phyloP scores from a whole-genome alignment of 1,140 invertebrate species.

The Luehdorfia chinensis region DNA sequence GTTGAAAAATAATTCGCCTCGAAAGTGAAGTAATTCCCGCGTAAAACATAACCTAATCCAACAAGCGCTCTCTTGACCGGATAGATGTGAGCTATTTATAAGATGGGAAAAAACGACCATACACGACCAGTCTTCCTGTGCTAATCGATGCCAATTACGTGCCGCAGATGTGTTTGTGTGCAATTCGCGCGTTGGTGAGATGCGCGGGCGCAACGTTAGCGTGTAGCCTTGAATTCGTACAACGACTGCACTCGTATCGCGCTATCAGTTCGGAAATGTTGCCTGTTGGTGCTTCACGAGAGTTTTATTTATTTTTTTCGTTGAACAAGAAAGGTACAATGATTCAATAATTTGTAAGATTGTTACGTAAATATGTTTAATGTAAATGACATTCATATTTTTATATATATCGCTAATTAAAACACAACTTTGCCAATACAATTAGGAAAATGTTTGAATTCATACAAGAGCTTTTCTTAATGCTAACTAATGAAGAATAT shows the following conservation, averaged over 20 bases:
- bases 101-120: conserved; percentile 51
- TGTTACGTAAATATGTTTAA: no score
- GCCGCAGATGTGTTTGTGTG: conserved; percentile 28
- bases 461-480: no score
- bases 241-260: conserved; percentile 58
- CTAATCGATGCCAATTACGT: conserved; percentile 66
- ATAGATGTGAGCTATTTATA: conserved; percentile 46
- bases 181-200: conserved; percentile 27
- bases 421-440: no score
- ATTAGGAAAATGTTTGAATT: no score
- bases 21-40: conserved; percentile 16
- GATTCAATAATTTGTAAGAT: no score
- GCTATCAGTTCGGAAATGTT: conserved; percentile 43
- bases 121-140: conserved; percentile 63
- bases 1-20: no score
- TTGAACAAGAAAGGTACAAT: not conserved
- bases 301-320: conserved; percentile 15
- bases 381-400: no score
- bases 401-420: no score
- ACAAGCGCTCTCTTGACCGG: conserved; percentile 41
- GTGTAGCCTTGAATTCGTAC: conserved; percentile 58
- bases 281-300: conserved; percentile 17
- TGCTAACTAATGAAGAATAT: no score
- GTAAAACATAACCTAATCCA: conserved; percentile 44
- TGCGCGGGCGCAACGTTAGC: conserved; percentile 28